A percentile compares a stretch with the other conserved stretches of the same genome.
Conservation (phyloP, 30 jellyfish, hydroid and myxozoan species). For the Sanderia malayensis region DNA sequence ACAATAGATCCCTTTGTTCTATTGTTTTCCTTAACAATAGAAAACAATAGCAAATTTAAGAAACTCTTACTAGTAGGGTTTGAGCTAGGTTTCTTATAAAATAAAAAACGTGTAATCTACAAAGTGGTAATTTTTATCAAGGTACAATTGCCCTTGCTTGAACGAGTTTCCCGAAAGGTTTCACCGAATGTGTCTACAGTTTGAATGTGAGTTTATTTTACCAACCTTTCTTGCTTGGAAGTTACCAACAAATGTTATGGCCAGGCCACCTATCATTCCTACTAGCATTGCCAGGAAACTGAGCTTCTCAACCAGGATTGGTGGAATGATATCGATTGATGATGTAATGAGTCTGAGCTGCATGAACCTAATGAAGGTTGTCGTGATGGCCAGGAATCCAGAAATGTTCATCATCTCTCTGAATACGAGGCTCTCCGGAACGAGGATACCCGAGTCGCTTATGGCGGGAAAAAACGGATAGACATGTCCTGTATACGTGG, state of each 20-base stretch:
- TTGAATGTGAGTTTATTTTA: not conserved
- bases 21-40: no score
- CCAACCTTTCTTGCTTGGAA: slow-evolving; percentile 72
- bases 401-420: slow-evolving; percentile 86
- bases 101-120: no score
- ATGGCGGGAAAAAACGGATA: slow-evolving; percentile 85
- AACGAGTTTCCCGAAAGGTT: no score
- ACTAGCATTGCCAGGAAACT: slow-evolving; percentile 42
- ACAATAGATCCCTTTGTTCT: no score
- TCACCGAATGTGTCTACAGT: no score
- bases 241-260: slow-evolving; percentile 88
- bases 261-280: slow-evolving; percentile 83
- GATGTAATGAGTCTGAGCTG: slow-evolving; percentile 60
- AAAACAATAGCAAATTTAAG: no score
- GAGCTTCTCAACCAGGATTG: slow-evolving; percentile 20
- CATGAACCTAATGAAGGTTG: slow-evolving; percentile 56
- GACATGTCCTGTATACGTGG: slow-evolving; percentile 78
- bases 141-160: no score
- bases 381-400: slow-evolving; percentile 74
- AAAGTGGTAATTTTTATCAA: no score
- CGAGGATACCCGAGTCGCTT: slow-evolving; percentile 83
- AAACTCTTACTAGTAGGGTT: no score
- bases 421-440: slow-evolving; percentile 83
- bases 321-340: slow-evolving; percentile 44
- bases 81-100: no score